Evolutionary conservation across 1,140 invertebrate species (phyloP).

Genomic region (Ceratina australensis): DNA sequence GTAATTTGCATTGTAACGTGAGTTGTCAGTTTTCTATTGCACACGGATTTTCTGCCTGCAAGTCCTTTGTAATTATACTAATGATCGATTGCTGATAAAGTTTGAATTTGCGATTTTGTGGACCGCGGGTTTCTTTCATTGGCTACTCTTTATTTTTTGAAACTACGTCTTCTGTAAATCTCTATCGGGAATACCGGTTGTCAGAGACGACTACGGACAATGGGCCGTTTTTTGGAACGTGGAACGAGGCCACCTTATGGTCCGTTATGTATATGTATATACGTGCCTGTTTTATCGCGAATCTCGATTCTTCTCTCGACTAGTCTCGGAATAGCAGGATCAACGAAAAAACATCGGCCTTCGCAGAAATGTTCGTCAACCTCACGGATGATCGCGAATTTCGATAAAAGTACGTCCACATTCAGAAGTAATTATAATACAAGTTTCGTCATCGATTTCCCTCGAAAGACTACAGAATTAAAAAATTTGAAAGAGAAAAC

Average conservation of each 20-base stretch:
- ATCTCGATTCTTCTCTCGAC: conserved; percentile 40
- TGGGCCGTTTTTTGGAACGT: conserved; percentile 69
- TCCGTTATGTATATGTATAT: conserved; percentile 55
- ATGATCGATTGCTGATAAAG: too few relatives aligned
- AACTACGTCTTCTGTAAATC: conserved; percentile 66
- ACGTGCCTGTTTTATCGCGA: conserved; percentile 29
- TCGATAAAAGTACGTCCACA: too few relatives aligned
- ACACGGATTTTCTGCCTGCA: too few relatives aligned
- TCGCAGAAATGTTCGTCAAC: background rate
- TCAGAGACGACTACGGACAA: conserved; percentile 66
- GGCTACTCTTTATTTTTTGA: conserved; percentile 26
- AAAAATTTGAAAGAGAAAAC: too few relatives aligned
- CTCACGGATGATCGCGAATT: background rate
- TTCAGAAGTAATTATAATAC: too few relatives aligned
- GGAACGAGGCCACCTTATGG: conserved; percentile 68
- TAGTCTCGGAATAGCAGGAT: background rate
- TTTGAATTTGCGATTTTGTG: background rate
- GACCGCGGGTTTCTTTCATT: background rate
- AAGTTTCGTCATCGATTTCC: too few relatives aligned
- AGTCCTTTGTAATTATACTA: too few relatives aligned
- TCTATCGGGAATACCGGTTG: conserved; percentile 69
- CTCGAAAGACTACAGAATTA: too few relatives aligned
- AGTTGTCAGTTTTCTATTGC: too few relatives aligned
- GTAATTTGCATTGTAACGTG: too few relatives aligned
- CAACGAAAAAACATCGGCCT: too few relatives aligned